Percentiles rank a stretch among this genome's conserved stretches.
These are phyloP conservation scores for Oreochromis spilurus DNA, from an alignment of 2,113 vertebrate species.

Conservation along the genomic window DNA sequence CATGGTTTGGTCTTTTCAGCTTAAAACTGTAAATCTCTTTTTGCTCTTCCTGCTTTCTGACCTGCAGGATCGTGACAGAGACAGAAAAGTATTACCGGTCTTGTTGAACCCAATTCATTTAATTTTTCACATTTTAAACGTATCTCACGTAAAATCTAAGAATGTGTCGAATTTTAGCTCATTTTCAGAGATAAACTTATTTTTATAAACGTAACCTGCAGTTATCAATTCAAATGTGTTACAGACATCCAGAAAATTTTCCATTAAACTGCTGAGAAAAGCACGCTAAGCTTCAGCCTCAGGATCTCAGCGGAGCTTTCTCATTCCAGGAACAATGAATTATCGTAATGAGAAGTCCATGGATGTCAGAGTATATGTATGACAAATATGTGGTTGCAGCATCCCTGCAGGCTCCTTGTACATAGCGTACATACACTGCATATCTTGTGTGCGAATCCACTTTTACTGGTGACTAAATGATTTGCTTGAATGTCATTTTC, in stretches of 20 bases:
- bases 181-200: neutral
- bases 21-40: neutral
- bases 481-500: slow-evolving; percentile 24
- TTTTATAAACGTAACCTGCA: neutral
- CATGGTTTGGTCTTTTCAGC: neutral
- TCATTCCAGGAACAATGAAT: slow-evolving; percentile 50
- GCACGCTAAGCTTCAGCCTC: slow-evolving; percentile 6
- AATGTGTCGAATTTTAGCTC: neutral
- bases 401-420: neutral
- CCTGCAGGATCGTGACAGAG: neutral
- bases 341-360: slow-evolving; percentile 45
- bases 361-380: slow-evolving; percentile 24
- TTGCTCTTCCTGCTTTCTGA: neutral
- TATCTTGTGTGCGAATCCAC: neutral
- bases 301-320: neutral
- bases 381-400: slow-evolving; percentile 20
- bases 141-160: neutral
- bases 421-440: neutral
- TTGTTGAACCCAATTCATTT: neutral
- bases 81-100: neutral
- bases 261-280: neutral
- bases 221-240: neutral
- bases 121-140: neutral
- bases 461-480: slow-evolving; percentile 21
- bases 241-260: neutral